These are phyloP conservation scores for Rattus norvegicus DNA, from an alignment of 2,113 vertebrate species.

Conservation along the genomic window DNA sequence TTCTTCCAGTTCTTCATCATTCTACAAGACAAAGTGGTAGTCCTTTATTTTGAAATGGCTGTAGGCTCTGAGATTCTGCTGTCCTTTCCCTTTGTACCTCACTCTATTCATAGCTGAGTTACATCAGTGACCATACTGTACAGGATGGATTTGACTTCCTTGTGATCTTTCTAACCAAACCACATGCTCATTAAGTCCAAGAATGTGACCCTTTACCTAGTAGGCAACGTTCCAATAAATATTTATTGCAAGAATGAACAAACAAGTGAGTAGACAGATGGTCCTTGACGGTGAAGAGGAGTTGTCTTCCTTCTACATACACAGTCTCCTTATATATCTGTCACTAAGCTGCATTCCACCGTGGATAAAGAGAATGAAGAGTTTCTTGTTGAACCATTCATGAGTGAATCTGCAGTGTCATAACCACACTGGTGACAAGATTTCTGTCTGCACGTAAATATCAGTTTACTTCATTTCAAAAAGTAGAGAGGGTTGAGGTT, in stretches of 20 bases:
- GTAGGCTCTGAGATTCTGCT: not conserved
- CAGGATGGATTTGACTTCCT: not conserved
- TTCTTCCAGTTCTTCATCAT: not conserved
- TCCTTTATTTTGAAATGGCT: not conserved
- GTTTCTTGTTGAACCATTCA: not conserved
- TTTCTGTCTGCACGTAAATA: not conserved
- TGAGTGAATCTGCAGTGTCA: not conserved
- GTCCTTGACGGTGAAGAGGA: not conserved
- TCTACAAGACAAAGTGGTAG: not conserved
- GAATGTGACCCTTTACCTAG: conserved; percentile 72
- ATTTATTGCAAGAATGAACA: conserved; percentile 74
- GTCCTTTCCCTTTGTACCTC: not conserved
- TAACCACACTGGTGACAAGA: not conserved
- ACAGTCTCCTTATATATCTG: not conserved
- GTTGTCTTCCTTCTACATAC: not conserved
- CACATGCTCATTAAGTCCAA: conserved; percentile 41
- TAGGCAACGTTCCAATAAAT: conserved; percentile 74
- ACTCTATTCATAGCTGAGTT: not conserved
- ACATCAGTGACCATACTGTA: not conserved
- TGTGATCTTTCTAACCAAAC: not conserved
- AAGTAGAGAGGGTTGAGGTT: not conserved
- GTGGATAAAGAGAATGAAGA: not conserved
- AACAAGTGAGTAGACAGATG: conserved; percentile 69
- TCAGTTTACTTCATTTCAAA: not conserved
- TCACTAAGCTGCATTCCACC: not conserved